phyloP scores from a whole-genome alignment of 2,797 vertebrate genomes.

The Liasis olivaceus region DNA sequence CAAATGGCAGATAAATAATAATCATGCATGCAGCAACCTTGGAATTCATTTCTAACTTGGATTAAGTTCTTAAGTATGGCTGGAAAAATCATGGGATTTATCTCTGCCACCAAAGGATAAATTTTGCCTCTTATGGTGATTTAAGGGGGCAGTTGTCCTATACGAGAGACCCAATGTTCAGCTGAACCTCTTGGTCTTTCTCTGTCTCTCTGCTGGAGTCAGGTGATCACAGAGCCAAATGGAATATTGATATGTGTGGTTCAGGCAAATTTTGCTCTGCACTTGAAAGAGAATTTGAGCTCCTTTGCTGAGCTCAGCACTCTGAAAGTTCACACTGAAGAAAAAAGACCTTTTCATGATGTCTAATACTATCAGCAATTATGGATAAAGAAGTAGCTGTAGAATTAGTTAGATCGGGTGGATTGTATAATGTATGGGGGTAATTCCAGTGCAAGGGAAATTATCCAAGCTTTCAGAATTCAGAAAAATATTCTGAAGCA shows the following conservation, averaged over 20 bases:
- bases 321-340: slow-evolving; percentile 27
- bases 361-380: slow-evolving; percentile 24
- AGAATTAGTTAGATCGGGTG: neutral
- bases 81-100: neutral
- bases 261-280: neutral
- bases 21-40: neutral
- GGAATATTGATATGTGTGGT: neutral
- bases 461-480: neutral
- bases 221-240: neutral
- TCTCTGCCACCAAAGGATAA: neutral
- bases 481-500: neutral
- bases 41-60: neutral
- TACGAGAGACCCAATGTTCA: slow-evolving; percentile 11
- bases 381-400: slow-evolving; percentile 10
- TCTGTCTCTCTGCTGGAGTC: neutral
- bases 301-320: slow-evolving; percentile 18
- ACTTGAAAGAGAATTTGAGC: neutral
- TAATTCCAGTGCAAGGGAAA: neutral
- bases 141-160: neutral
- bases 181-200: neutral
- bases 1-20: slow-evolving; percentile 31
- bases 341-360: slow-evolving; percentile 30
- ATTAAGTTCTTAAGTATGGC: neutral
- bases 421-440: neutral
- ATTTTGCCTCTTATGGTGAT: neutral